Evolutionary conservation across 2,113 vertebrate species (phyloP), one percentile per base, ranked within the genome.

Genomic region (Phylloscopus trochiloides): DNA sequence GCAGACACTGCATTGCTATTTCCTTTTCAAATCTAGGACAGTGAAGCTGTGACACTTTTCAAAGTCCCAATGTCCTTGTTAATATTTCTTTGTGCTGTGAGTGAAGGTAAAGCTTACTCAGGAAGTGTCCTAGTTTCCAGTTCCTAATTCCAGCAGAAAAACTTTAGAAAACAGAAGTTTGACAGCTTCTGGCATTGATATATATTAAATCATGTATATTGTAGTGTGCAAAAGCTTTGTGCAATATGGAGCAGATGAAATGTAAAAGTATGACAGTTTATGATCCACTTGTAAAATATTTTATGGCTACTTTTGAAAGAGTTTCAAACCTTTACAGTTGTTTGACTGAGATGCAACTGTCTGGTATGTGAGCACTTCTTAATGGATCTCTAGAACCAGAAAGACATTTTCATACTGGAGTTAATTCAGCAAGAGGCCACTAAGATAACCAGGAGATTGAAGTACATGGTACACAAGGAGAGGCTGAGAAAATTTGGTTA

Each of bases 21-120:
- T 82, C 91, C 88, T 90, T 93, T 97, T 95, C 81, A 95, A 96
- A 93, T 90, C 94, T 92, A 88, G 94, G 85, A 79, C 88, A 65
- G 81, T 14, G 22, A 90, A 94, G 83, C 86, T 96, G 68, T 92
- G 68, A 80, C 87, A 91, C 84, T 86, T 62, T 84, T 92, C 86
- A 93, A 91, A 95, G 82, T 94, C 96, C 96, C 94, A 91, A 95
- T 86, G 92, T 91, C 93, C 95, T 96, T 95, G 90, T 95, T 96
- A 96, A 96, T 94, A 94, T 97, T 87, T 94, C 89, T 93, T 90
- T 83, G 92, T 91, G 78, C 78, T 83, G 50, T 73, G 82, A 94
- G 86, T 47, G 77, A 79, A 92, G 76, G 93, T 94, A 85, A 79
- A 88, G 90, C 62, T 90, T 82, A 78, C n/a, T 31, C 68, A 94